Evolutionary conservation across 2,888 invertebrate species (phyloP), one percentile per base, ranked within the genome.

Genomic region (Philaethria dido): DNA sequence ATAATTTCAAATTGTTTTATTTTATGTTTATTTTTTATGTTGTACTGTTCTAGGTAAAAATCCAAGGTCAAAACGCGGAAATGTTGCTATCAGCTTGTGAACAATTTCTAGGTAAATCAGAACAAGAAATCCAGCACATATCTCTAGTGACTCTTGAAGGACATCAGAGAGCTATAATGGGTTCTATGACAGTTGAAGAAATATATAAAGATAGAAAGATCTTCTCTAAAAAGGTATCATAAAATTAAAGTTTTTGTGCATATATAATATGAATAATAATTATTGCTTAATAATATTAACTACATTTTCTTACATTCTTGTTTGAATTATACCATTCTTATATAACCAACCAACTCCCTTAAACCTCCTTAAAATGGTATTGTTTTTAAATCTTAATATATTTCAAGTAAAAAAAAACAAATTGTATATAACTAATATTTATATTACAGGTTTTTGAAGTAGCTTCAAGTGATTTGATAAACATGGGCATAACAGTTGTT

Each of bases 141-240:
- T 98, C 98, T 25, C 93, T 98, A 70, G 98, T 98, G 44, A 98
- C 98, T 47, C 89, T 98, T 25, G 98, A 98, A 89, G 98, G 98
- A 62, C 98, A 98, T 84, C 98, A 98, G 87, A 94, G 98, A 73
- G 98, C 98, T 74, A 98, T 98, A 72, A 98, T 98, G 98, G 98
- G 98, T 36, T 97, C 97, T 72, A 98, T 98, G 98, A 98, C 98
- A 0, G 98, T 98, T 3, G 98, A 98, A 91, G 98, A 98, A 89
- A 98, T 98, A 81, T 98, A 98, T 87, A 98, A 98, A 84, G 98
- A 98, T 84, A 94, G 98, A 66, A 98, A 98, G 89, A 98, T 98
- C 87, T 98, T 98, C 88, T 98, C 98, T 80, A 98, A 98, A 89
- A 91, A 91, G 87, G 91, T 89, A 54, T 61, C 66, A 39, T 50